These are phyloP conservation scores for Druon quercuslanigerum DNA, from an alignment of 1,140 invertebrate genomes.

Conservation along the genomic window DNA sequence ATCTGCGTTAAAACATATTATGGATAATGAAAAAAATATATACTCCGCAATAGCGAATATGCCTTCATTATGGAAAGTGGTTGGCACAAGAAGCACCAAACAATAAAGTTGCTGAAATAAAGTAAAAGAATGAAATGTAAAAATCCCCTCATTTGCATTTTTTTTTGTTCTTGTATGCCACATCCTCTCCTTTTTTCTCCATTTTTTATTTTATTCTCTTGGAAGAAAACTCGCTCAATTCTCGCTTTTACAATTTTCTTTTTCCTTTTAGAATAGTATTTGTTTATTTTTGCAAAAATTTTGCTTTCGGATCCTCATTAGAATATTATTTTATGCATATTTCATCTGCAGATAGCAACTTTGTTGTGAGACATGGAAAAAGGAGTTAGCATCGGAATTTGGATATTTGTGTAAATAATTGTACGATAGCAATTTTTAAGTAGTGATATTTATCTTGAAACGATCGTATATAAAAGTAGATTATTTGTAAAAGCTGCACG, in stretches of 20 bases:
- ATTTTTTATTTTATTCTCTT: neutral
- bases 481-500: no score
- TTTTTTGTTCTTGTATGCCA: neutral
- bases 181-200: neutral
- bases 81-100: constrained; percentile 65
- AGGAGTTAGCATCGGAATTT: neutral
- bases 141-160: neutral
- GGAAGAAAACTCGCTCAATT: neutral
- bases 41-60: constrained; percentile 66
- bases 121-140: constrained; percentile 40
- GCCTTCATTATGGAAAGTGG: constrained; percentile 67
- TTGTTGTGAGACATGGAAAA: neutral
- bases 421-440: neutral
- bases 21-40: constrained; percentile 58
- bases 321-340: neutral
- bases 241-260: neutral
- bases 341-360: neutral
- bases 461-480: no score
- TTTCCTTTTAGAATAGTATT: neutral
- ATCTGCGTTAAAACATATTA: constrained; percentile 60
- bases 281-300: no score
- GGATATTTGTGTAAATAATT: neutral
- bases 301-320: no score
- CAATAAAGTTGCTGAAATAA: constrained; percentile 68
- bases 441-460: neutral